phyloP scores from a whole-genome alignment of 30 jellyfish, hydroid and myxozoan genomes.

The Phacellophora camtschatica region DNA sequence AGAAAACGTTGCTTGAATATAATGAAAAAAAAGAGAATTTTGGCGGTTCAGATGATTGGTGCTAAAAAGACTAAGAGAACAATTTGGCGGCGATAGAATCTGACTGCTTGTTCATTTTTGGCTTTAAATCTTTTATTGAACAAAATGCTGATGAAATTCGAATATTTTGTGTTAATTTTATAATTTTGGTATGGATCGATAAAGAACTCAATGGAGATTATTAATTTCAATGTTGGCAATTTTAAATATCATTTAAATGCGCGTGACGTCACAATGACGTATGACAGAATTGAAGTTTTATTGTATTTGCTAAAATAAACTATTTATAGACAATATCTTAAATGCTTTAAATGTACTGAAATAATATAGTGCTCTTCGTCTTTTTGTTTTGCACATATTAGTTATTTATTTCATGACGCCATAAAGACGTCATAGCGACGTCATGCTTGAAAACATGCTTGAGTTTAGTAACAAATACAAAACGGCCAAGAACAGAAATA shows the following conservation, averaged over 20 bases:
- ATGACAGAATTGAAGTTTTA: not conserved
- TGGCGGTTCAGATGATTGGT: too few relatives aligned
- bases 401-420: not conserved
- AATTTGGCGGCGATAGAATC: too few relatives aligned
- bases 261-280: slow-evolving; percentile 2
- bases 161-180: not conserved
- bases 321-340: not conserved
- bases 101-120: too few relatives aligned
- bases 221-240: not conserved
- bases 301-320: not conserved
- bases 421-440: not conserved
- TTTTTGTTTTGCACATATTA: not conserved
- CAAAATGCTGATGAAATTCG: not conserved
- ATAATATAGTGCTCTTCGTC: not conserved
- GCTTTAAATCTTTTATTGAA: too few relatives aligned
- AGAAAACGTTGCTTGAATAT: too few relatives aligned
- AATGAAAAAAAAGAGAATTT: too few relatives aligned
- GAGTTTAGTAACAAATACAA: not conserved
- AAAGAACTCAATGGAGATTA: too few relatives aligned
- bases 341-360: not conserved
- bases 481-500: not conserved
- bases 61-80: too few relatives aligned
- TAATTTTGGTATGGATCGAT: too few relatives aligned
- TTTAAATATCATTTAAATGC: not conserved
- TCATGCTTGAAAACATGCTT: not conserved